Conservation (phyloP, 1,140 invertebrate genomes). For the Drosophila asahinai region DNA sequence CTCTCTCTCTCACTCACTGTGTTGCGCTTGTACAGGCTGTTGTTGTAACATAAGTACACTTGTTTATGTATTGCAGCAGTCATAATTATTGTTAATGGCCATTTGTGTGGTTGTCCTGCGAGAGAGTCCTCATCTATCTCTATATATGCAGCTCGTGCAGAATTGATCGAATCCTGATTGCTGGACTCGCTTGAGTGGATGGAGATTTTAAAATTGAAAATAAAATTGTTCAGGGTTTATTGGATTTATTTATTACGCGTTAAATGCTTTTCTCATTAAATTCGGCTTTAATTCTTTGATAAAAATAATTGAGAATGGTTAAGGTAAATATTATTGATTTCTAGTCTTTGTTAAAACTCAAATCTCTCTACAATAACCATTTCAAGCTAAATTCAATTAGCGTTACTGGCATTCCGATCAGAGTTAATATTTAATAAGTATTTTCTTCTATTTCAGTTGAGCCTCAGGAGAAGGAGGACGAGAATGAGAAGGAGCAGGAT, state of each 20-base stretch:
- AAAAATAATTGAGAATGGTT: too few species aligned
- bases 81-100: constrained; percentile 83
- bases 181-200: background rate
- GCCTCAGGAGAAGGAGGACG: constrained; percentile 38
- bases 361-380: background rate
- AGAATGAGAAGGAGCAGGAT: constrained; percentile 73
- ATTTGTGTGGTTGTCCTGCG: constrained; percentile 23
- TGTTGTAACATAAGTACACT: constrained; percentile 63
- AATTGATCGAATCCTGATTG: constrained; percentile 21
- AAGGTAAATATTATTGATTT: too few species aligned
- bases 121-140: constrained; percentile 21
- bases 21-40: constrained; percentile 12
- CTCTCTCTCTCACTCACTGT: background rate
- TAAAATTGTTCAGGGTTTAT: background rate
- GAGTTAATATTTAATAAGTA: constrained; percentile 44
- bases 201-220: background rate
- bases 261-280: too few species aligned
- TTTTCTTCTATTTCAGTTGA: constrained; percentile 71
- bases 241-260: background rate
- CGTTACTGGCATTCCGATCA: constrained; percentile 29
- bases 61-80: constrained; percentile 74
- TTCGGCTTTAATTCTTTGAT: background rate
- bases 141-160: constrained; percentile 1
- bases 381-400: constrained; percentile 26
- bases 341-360: background rate